Base-by-base conservation (phyloP, 2,797 vertebrate species). In the Dipus sagitta region DNA sequence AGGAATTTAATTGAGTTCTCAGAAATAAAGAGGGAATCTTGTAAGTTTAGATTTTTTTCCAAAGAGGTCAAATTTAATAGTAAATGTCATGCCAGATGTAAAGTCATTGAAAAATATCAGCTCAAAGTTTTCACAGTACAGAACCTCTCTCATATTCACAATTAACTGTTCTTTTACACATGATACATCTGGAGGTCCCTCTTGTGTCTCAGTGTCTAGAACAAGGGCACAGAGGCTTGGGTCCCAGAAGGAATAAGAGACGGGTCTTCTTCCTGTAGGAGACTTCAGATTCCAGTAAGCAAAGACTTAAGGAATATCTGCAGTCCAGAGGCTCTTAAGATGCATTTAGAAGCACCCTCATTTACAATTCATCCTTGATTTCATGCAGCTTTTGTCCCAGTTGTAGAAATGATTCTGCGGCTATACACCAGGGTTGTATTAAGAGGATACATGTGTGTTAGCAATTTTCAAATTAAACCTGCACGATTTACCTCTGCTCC, bases 381-480 rank as follows among this genome's bases (percentile, higher is more conserved):
- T 92, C 77, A 91, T 21, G 47, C 72, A 81, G 60, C 32, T 97
- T 95, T 85, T 64, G 82, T 88, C 38, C 89, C 52, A 76, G 42
- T 68, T 20, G 64, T 74, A 88, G 10, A 88, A 86, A 81, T 76
- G 65, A 89, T 95, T 94, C 93, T 34, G 75, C 23, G 62, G 15
- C 32, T 90, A 71, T 79, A 85, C 88, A 96, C 71, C 72, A 95
- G 87, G 71, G 74, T 18, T 26, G 4, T 60, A 91, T 88, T 90
- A 92, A 93, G 81, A 96, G 84, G 38, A 80, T 30, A 52, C 76
- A 60, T 85, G 80, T 91, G 79, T 94, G 95, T 78, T 85, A 92
- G 78, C 90, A 95, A 95, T 96, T 97, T 96, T 90, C 93, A 91
- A 89, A 96, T 94, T 93, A 95, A 94, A 94, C 38, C 34, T 83